Percentiles rank a stretch among this genome's conserved stretches.
These are phyloP conservation scores for Julus scanicus DNA, from an alignment of 2,888 invertebrate genomes.

Conservation along the genomic window DNA sequence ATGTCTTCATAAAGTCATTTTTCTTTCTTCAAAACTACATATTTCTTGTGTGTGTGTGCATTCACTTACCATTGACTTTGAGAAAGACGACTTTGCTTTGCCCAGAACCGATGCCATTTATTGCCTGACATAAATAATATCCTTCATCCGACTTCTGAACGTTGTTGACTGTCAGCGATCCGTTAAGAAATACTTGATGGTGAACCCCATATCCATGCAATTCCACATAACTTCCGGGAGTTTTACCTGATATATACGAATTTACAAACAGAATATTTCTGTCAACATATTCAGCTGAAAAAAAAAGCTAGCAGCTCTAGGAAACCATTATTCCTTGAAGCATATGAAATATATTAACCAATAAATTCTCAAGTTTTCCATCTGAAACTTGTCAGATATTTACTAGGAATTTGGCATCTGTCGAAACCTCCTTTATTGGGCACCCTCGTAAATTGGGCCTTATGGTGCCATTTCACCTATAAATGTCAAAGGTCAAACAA, in stretches of 20 bases:
- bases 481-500: no score
- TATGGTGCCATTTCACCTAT: no score
- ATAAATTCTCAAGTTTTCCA: neutral
- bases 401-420: no score
- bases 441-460: neutral
- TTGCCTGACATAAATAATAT: slow-evolving; percentile 68
- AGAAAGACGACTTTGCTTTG: slow-evolving; percentile 68
- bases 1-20: neutral
- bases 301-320: neutral
- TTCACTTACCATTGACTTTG: slow-evolving; percentile 67
- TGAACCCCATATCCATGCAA: slow-evolving; percentile 54
- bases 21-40: neutral
- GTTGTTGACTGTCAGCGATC: slow-evolving; percentile 66
- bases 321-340: neutral
- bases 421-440: neutral
- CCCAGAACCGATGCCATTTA: slow-evolving; percentile 68
- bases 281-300: neutral
- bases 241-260: slow-evolving; percentile 53
- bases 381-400: neutral
- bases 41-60: neutral
- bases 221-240: slow-evolving; percentile 57
- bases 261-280: slow-evolving; percentile 28
- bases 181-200: slow-evolving; percentile 63
- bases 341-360: slow-evolving; percentile 2
- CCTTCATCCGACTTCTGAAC: slow-evolving; percentile 67